Base-by-base conservation (phyloP, 2,113 vertebrate species). In the Symphodus melops region DNA sequence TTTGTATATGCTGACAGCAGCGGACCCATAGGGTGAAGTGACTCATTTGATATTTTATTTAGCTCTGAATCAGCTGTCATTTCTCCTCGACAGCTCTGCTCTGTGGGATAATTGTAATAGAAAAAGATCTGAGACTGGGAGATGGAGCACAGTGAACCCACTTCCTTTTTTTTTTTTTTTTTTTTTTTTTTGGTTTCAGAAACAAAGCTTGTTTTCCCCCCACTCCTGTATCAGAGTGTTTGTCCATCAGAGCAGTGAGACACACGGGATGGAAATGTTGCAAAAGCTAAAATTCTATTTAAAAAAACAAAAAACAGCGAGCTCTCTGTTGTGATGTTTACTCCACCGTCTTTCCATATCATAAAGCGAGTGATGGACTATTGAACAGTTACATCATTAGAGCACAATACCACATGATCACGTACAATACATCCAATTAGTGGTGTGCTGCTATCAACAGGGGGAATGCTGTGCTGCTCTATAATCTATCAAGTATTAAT, bases 1-100 rank as follows among this genome's bases (percentile, higher is more conserved):
- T 85, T 88, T 92, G 81, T 84, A 73, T 82, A 77, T 68, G 71
- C 72, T 79, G 77, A 86, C 77, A 87, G 78, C 61, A 14, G 75
- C n/a, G 73, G 71, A 87, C 86, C 87, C 82, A 79, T 70, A 66
- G 80, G 83, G 64, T 65, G 72, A 79, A 68, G 81, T 85, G 85
- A 91, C 86, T 89, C 83, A 84, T 86, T 86, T 79, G 77, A 82
- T 81, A 23, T 63, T 68, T 51, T 17, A 57, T 65, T 58, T 48
- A 37, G 23, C 72, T 73, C 61, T 42, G 52, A 71, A 87, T 89
- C 62, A 79, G 72, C 84, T 83, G 83, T 87, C 86, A 81, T 92
- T 88, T 77, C 66, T 82, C 76, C 81, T 57, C 37, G 75, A 75
- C 84, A 49, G 81, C 16, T 49, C 79, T 65, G 76, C 85, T 81